phyloP scores from a whole-genome alignment of 2,797 vertebrate genomes.

The Dicrostonyx torquatus region DNA sequence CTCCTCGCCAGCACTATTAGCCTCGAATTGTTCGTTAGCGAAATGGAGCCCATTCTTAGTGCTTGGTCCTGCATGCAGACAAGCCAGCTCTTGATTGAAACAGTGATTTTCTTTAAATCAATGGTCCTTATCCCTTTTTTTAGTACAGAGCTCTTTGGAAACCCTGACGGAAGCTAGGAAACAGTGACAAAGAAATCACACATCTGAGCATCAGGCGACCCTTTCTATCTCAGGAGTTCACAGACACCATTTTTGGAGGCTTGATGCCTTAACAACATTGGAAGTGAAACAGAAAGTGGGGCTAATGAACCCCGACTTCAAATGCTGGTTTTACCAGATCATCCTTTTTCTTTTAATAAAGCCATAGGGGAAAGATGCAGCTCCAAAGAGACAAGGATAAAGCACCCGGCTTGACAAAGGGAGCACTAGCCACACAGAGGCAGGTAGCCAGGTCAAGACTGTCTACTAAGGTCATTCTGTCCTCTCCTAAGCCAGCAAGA shows the following conservation, averaged over 20 bases:
- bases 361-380: not conserved
- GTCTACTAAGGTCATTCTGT: not conserved
- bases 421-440: not conserved
- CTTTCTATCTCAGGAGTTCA: not conserved
- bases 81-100: not conserved
- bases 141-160: not conserved
- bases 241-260: not conserved
- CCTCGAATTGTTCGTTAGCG: not conserved
- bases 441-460: not conserved
- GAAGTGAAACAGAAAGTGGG: not conserved
- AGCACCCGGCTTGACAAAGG: not conserved
- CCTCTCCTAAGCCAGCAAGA: constrained; percentile 28
- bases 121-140: constrained; percentile 9
- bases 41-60: constrained; percentile 1
- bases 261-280: not conserved
- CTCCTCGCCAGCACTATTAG: not conserved
- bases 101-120: constrained; percentile 54
- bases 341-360: not conserved
- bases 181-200: not conserved
- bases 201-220: not conserved
- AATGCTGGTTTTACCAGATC: not conserved
- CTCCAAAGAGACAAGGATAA: not conserved
- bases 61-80: not conserved
- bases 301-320: not conserved
- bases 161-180: constrained; percentile 4